These are phyloP conservation scores for Lepisosteus osseus DNA, from an alignment of 2,113 vertebrate species.

Conservation along the genomic window DNA sequence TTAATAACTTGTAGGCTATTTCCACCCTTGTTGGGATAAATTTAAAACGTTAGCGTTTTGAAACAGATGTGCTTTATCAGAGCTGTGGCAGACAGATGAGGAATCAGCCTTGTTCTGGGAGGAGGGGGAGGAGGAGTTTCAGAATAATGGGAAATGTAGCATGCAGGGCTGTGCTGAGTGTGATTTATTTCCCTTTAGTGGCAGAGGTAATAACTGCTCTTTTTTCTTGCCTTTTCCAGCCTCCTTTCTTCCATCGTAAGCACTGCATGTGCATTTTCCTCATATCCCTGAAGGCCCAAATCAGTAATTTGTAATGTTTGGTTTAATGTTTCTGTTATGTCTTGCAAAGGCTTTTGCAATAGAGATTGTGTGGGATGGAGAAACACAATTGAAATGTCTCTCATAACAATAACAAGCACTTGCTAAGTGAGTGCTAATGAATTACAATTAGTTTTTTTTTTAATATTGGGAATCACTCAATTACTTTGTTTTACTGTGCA, in stretches of 20 bases:
- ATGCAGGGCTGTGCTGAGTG: not conserved
- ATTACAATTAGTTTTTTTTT: no score
- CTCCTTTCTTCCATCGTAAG: not conserved
- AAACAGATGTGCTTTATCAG: constrained; percentile 3
- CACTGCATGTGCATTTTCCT: no score
- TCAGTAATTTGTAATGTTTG: no score
- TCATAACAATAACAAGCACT: no score
- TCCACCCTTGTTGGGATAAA: not conserved
- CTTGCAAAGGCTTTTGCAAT: no score
- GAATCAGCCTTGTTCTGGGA: not conserved
- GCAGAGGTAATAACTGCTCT: not conserved
- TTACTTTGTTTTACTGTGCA: no score
- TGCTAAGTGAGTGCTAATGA: no score
- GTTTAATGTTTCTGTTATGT: no score
- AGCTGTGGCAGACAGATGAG: not conserved
- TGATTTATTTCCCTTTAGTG: not conserved
- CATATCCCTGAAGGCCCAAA: no score
- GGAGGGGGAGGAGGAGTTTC: not conserved
- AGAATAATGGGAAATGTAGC: constrained; percentile 2
- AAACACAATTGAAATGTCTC: no score
- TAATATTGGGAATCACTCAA: no score
- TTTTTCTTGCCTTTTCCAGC: not conserved
- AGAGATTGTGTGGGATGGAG: no score
- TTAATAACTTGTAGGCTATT: not conserved
- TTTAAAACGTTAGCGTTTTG: not conserved